Base-by-base conservation (phyloP, 2,888 invertebrate genomes). In the Tromatobia lineatoria region DNA sequence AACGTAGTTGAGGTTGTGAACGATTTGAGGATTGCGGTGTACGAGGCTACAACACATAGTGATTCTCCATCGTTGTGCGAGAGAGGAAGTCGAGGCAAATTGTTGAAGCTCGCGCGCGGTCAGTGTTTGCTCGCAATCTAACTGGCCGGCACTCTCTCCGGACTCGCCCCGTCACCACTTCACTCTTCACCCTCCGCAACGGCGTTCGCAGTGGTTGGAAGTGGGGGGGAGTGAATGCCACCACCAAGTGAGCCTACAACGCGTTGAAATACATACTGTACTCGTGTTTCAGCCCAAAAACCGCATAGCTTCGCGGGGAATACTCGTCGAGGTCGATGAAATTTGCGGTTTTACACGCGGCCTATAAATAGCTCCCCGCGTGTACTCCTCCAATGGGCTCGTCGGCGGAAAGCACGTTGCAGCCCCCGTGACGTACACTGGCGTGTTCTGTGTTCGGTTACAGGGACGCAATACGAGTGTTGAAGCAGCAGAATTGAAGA, bases 121-220 rank as follows among this genome's bases (percentile, higher is more conserved):
- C 71, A 52, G 54, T 79, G 71, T 71, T 79, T 64, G 79, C 64
- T 52, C 54, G 79, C 52, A 64, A 71, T 79, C 79, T 71, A 64
- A 79, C 79, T 71, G 64, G 71, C 79, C 64, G 38, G 59, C 34
- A 69, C 59, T 64, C 54, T 71, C 71, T 38, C 38, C 38, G 10
- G 29, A 52, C 61, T 70, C 67, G 52, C 34, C 20, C 45, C 29
- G 6, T 15, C 54, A 50, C 42, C 45, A 4, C 10, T 15, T 20
- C 8, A 4, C n/a, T 71, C n/a, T 71, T 57, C 54, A 42, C 29
- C 54, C 34, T 71, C 20, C 34, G 15, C 69, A 25, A 54, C 70
- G 50, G 50, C 52, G 13, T 70, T 11, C 29, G 6, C 7, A 50
- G n/a, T 18, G 25, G 52, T 25, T 15, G 42, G 38, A 20, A 52